Evolutionary conservation across 1,140 invertebrate genomes (phyloP).

Genomic region (Leucophenga varia): DNA sequence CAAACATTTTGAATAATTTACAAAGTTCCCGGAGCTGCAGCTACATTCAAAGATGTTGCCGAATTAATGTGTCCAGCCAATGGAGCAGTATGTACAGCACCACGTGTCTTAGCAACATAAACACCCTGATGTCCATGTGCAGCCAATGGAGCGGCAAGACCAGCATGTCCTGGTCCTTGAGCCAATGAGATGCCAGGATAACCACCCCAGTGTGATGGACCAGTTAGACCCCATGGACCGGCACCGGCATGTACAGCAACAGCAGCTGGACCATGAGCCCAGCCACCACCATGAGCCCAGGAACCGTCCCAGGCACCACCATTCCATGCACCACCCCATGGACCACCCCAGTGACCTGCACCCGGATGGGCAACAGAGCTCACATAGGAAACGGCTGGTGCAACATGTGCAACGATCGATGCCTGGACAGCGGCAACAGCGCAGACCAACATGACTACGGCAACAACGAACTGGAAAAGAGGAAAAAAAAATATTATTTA

Average conservation of each 20-base stretch:
- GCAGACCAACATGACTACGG: slow-evolving; percentile 56
- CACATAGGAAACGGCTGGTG: slow-evolving; percentile 46
- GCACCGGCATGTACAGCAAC: slow-evolving; percentile 35
- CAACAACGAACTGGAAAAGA: slow-evolving; percentile 46
- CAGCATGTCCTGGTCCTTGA: slow-evolving; percentile 41
- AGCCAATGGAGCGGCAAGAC: slow-evolving; percentile 3
- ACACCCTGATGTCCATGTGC: slow-evolving; percentile 46
- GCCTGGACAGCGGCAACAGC: slow-evolving; percentile 48
- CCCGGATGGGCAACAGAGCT: slow-evolving; percentile 35
- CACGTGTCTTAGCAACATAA: slow-evolving; percentile 61
- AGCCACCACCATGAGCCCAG: slow-evolving; percentile 14
- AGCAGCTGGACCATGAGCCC: slow-evolving; percentile 29
- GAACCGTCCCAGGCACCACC: slow-evolving; percentile 26
- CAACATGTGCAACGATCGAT: slow-evolving; percentile 30
- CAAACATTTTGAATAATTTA: slow-evolving; percentile 24
- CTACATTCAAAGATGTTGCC: slow-evolving; percentile 56
- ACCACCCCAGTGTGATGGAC: slow-evolving; percentile 30
- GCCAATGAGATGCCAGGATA: slow-evolving; percentile 45
- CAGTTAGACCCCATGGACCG: slow-evolving; percentile 37
- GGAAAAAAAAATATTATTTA: slow-evolving; percentile 1
- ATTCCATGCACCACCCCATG: slow-evolving; percentile 20
- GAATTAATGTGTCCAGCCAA: slow-evolving; percentile 57
- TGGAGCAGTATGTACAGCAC: slow-evolving; percentile 59
- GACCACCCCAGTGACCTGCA: slow-evolving; percentile 29
- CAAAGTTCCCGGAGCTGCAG: slow-evolving; percentile 58